Conservation (phyloP, 2,888 invertebrate species). For the Eumacrocentrus americanus region DNA sequence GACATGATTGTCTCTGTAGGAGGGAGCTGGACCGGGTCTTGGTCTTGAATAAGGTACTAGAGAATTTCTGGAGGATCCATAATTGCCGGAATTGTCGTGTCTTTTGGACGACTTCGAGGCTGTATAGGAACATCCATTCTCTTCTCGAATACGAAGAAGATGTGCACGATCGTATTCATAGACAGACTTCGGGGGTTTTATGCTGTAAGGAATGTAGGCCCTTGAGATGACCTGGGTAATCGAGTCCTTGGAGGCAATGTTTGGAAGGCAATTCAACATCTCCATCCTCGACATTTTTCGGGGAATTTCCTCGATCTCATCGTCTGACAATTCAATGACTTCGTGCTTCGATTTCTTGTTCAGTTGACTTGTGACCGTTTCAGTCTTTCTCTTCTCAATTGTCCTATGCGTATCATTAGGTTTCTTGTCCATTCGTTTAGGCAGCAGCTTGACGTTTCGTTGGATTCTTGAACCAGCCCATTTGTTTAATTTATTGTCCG, state of each 20-base stretch:
- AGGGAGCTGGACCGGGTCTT: background rate
- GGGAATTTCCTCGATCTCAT: constrained; percentile 55
- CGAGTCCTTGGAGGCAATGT: constrained; percentile 42
- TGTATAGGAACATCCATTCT: constrained; percentile 28
- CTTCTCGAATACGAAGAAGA: constrained; percentile 35
- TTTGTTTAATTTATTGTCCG: constrained; percentile 36
- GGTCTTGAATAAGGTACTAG: constrained; percentile 12
- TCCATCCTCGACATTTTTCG: constrained; percentile 51
- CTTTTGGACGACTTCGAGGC: background rate
- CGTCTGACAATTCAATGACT: constrained; percentile 57
- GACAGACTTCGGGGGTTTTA: constrained; percentile 45
- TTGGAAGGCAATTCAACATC: constrained; percentile 55
- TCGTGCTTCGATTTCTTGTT: constrained; percentile 46
- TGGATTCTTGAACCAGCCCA: constrained; percentile 55
- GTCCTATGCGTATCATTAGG: background rate
- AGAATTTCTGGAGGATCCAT: constrained; percentile 18
- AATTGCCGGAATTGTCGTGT: background rate
- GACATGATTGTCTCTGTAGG: constrained; percentile 24
- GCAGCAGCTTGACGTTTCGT: constrained; percentile 55
- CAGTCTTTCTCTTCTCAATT: constrained; percentile 6
- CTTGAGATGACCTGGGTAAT: constrained; percentile 43
- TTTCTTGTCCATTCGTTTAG: constrained; percentile 50
- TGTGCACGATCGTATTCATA: constrained; percentile 45
- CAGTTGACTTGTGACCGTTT: background rate
- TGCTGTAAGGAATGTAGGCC: constrained; percentile 49